Evolutionary conservation across 2,888 invertebrate species (phyloP), one percentile per base, ranked within the genome.

Genomic region (Chrysolina haemoptera): DNA sequence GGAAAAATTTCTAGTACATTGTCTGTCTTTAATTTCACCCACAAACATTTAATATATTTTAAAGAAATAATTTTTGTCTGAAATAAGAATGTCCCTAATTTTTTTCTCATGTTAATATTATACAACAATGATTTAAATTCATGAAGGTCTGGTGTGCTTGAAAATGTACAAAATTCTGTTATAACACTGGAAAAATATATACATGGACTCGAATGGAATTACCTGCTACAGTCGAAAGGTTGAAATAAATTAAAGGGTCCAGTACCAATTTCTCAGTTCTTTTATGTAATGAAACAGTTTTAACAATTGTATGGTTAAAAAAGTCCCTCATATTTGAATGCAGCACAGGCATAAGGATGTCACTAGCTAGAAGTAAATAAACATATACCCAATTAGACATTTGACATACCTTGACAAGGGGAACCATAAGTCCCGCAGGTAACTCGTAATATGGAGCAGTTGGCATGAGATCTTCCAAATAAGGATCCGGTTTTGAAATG

Each of bases 351-450:
- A 53, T 53, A 53, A 53, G 18, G 18, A 53, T 12, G 18, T 12
- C 18, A 20, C 18, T 53, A 20, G 11, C 59, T 59, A 59, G n/a
- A 59, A 59, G 22, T 27, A 59, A 27, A 59, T n/a, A 8, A 59
- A 59, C n/a, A 59, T 53, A 53, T 20, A 53, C 18, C 18, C 59
- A 35, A 59, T 59, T 27, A 59, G 8, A 59, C 5, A 41, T 27
- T 22, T 43, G 68, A 84, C 88, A 87, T 88, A 95, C 94, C 91
- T 95, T 95, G 75, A 99, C 95, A 14, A 98, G 91, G n/a, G 98
- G 97, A 72, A 98, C 98, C 94, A 99, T 98, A 20, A 99, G 91
- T 62, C 98, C 99, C 70, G 99, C 98, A 1, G 99, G 99, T 78
- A 99, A 90, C 86, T 99, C 98, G 87, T 95, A 99, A 88, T 99